These are phyloP conservation scores for Lucilia sericata DNA, from an alignment of 1,140 invertebrate genomes.

Conservation along the genomic window DNA sequence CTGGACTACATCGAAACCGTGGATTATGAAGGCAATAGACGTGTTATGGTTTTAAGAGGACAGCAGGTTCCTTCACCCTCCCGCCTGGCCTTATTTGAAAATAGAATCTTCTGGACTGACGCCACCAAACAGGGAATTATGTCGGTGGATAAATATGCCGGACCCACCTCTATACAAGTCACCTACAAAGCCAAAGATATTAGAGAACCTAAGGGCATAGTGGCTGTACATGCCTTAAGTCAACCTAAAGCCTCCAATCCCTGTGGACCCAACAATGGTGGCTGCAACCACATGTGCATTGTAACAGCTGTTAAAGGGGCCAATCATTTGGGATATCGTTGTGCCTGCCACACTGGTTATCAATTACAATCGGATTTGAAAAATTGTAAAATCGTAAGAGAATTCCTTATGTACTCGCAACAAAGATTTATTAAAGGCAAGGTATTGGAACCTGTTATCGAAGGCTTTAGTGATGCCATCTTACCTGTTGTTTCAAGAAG, in stretches of 20 bases:
- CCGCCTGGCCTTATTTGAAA: conserved; percentile 88
- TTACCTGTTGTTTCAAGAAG: conserved; percentile 88
- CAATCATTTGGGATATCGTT: conserved; percentile 87
- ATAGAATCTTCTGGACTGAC: conserved; percentile 95
- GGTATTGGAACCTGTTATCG: conserved; percentile 87
- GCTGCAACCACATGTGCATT: conserved; percentile 96
- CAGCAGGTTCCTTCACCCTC: conserved; percentile 89
- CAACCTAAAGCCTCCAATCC: conserved; percentile 87
- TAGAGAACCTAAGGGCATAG: conserved; percentile 86
- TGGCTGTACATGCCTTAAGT: conserved; percentile 81
- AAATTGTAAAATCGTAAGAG: conserved; percentile 86
- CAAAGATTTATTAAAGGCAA: conserved; percentile 97
- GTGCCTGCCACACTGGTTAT: conserved; percentile 94
- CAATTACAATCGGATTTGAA: conserved; percentile 80
- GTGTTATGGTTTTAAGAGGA: conserved; percentile 83
- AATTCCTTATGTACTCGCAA: conserved; percentile 97
- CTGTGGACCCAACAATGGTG: conserved; percentile 89
- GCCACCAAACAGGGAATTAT: conserved; percentile 94
- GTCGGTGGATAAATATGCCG: conserved; percentile 90
- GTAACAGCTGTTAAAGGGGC: conserved; percentile 83
- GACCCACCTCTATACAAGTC: conserved; percentile 79
- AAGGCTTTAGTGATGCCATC: conserved; percentile 95
- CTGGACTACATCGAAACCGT: conserved; percentile 98
- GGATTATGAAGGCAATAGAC: conserved; percentile 89
- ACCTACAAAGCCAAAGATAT: conserved; percentile 85